Conservation (phyloP, 2,113 vertebrate species). For the Agelaius phoeniceus region DNA sequence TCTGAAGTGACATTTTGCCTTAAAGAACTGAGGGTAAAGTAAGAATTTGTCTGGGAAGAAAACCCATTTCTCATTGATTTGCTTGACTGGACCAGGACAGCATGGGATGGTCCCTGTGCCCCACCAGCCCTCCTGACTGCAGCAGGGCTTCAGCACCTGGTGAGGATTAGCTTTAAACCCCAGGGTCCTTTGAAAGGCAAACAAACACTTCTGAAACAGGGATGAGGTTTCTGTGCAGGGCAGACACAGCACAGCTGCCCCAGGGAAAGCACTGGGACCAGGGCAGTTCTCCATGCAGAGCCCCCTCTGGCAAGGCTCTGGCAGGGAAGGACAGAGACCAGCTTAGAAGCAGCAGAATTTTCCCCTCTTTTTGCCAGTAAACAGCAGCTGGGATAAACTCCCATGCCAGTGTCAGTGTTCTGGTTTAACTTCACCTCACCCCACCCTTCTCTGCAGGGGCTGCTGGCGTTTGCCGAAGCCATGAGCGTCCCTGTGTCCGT, state of each 20-base stretch:
- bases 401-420: rapidly evolving
- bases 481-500: constrained; percentile 76
- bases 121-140: neutral
- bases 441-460: constrained; percentile 75
- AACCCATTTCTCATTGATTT: neutral
- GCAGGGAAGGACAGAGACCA: neutral
- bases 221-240: neutral
- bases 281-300: neutral
- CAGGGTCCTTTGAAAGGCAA: neutral
- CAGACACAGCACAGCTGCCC: neutral
- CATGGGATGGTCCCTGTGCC: neutral
- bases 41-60: neutral
- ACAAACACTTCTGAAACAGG: neutral
- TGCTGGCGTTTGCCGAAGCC: constrained; percentile 86
- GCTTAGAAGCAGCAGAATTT: neutral
- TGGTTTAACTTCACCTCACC: neutral
- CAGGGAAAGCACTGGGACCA: rapidly evolving
- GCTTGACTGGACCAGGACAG: neutral
- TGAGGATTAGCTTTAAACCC: neutral
- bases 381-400: neutral
- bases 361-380: neutral
- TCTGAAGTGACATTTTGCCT: constrained; percentile 93
- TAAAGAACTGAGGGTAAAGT: constrained; percentile 92
- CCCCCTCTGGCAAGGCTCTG: neutral
- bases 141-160: neutral